Base-by-base conservation (phyloP, 2,888 invertebrate species). In the Palloptera scutellata region DNA sequence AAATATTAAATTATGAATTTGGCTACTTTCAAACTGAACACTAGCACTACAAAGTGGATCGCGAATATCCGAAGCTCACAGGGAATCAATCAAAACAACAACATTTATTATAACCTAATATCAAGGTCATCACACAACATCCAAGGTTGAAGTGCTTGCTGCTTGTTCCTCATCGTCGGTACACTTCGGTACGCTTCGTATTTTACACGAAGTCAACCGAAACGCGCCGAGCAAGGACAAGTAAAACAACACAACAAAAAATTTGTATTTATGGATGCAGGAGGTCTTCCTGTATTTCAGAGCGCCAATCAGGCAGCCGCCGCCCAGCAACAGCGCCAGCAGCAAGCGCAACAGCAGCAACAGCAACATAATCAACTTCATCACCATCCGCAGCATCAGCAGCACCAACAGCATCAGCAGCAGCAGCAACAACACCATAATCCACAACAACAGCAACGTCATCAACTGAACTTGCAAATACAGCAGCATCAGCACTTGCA, bases 351-450 rank as follows among this genome's bases (percentile, higher is more conserved):
- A 81, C 87, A 87, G 77, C 86, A 87, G 78, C 87, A 88, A 77
- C 87, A 88, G 75, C 89, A 89, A 83, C 87, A 84, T 82, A 89
- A 89, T 79, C 76, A 76, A 20, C 78, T 90, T 87, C 86, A 77
- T 41, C 77, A 79, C 81, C 84, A 81, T 81, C 85, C 78, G 78
- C 79, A 79, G 4, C 77, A 79, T 11, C 75, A 74, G 53, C 75
- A 75, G 43, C 76, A 77, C 30, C 72, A 77, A 64, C 78, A 71
- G 59, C 73, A 75, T 30, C 77, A 77, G 64, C 70, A 81, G 76
- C 81, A 83, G 68, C 83, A 84, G 66, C 83, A 79, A 60, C 81
- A 75, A 17, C 74, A 72, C 15, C 74, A 73, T 40, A 72, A 69
- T 62, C 75, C 71, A 51, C 72, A 70, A 5, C 73, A 73, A 15